A percentile compares a stretch with the other conserved stretches of the same genome.
Evolutionary conservation across 2,888 invertebrate genomes (phyloP).

Genomic region (Salpingus planirostris): DNA sequence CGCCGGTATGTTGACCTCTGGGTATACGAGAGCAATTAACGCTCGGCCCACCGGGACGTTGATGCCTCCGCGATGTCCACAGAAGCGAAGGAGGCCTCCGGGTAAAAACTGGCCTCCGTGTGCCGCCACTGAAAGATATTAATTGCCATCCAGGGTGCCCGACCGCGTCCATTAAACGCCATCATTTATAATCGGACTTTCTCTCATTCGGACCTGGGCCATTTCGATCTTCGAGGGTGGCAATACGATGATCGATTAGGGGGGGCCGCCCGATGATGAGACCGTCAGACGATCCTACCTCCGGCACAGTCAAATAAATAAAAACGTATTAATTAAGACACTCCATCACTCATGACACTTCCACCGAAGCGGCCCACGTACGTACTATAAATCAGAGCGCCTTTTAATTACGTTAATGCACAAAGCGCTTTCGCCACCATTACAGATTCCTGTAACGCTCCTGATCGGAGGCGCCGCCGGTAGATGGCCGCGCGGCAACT

Average conservation of each 20-base stretch:
- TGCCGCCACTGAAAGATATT: conserved; percentile 11
- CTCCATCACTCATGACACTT: conserved; percentile 8
- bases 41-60: conserved; percentile 10
- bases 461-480: no score
- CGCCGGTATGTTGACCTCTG: conserved; percentile 18
- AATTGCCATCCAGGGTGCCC: conserved; percentile 11
- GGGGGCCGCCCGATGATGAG: no score
- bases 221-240: no score
- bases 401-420: conserved; percentile 14
- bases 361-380: no score
- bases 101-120: no score
- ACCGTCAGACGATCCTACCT: no score
- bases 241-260: no score
- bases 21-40: conserved; percentile 11
- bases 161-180: not conserved
- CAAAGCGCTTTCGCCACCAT: no score
- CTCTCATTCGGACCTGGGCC: conserved; percentile 4
- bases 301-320: no score
- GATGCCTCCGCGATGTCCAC: conserved; percentile 1
- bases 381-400: conserved; percentile 11
- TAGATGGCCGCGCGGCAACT: no score
- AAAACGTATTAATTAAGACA: conserved; percentile 14
- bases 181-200: conserved; percentile 14
- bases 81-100: conserved; percentile 3
- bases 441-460: no score